Evolutionary conservation across 2,888 invertebrate species (phyloP).

Genomic region (Cryptosula pallasiana): DNA sequence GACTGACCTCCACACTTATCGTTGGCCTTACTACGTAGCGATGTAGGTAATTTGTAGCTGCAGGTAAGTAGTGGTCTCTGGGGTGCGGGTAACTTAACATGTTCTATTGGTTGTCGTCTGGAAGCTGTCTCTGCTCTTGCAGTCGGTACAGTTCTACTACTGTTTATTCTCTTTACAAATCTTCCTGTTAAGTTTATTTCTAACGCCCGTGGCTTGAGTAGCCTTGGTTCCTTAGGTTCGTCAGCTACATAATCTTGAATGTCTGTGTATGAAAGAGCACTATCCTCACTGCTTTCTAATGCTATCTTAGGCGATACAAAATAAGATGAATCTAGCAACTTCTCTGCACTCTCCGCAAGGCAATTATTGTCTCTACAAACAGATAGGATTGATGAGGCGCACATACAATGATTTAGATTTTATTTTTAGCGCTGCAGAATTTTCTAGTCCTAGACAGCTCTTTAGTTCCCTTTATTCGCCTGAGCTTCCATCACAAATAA

Average conservation of each 20-base stretch:
- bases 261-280: too few relatives aligned
- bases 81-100: background rate
- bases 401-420: too few relatives aligned
- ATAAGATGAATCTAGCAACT: too few relatives aligned
- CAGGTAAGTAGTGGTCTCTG: background rate
- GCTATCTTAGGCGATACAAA: too few relatives aligned
- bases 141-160: background rate
- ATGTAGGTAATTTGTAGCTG: conserved; percentile 4
- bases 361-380: too few relatives aligned
- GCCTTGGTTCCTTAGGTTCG: background rate
- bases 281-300: too few relatives aligned
- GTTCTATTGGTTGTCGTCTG: background rate
- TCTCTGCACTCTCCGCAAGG: too few relatives aligned
- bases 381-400: too few relatives aligned
- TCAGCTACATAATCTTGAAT: conserved; percentile 12
- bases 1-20: background rate
- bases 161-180: background rate
- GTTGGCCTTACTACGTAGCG: background rate
- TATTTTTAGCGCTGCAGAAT: too few relatives aligned
- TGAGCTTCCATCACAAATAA: too few relatives aligned
- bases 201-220: background rate
- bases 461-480: too few relatives aligned
- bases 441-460: too few relatives aligned
- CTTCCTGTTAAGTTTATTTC: conserved; percentile 8
- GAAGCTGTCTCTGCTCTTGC: background rate